Evolutionary conservation across 2,113 vertebrate genomes (phyloP).

Genomic region (Actenoides hombroni): DNA sequence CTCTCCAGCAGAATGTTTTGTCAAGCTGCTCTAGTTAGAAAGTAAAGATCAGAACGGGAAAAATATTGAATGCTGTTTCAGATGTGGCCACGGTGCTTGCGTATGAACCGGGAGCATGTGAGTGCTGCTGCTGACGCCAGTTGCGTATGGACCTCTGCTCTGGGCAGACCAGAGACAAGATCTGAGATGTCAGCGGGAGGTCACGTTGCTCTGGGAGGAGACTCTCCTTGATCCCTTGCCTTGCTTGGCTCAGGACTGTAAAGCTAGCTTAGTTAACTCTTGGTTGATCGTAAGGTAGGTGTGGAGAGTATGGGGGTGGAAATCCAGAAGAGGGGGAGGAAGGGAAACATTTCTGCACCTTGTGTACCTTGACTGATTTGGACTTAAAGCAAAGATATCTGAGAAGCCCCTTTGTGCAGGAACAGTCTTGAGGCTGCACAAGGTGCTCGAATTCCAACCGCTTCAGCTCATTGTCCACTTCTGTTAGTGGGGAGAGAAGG

Average conservation of each 20-base stretch:
- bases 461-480: not conserved
- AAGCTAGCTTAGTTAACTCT: not conserved
- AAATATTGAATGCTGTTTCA: not conserved
- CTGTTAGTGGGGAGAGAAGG: not conserved
- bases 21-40: not conserved
- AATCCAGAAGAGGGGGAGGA: not conserved
- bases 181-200: not conserved
- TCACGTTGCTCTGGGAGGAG: not conserved
- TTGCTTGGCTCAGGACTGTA: not conserved
- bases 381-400: not conserved
- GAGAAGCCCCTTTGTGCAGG: not conserved
- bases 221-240: not conserved
- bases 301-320: not conserved
- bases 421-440: rapidly evolving
- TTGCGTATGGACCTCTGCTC: not conserved
- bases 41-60: not conserved
- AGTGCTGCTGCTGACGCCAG: not conserved
- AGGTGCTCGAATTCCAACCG: not conserved
- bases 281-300: not conserved
- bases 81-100: not conserved
- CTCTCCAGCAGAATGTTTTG: not conserved
- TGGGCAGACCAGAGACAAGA: not conserved
- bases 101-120: not conserved
- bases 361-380: not conserved
- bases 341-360: not conserved